Evolutionary conservation across 2,888 invertebrate species (phyloP).

Genomic region (Caenorhabditis wallacei): DNA sequence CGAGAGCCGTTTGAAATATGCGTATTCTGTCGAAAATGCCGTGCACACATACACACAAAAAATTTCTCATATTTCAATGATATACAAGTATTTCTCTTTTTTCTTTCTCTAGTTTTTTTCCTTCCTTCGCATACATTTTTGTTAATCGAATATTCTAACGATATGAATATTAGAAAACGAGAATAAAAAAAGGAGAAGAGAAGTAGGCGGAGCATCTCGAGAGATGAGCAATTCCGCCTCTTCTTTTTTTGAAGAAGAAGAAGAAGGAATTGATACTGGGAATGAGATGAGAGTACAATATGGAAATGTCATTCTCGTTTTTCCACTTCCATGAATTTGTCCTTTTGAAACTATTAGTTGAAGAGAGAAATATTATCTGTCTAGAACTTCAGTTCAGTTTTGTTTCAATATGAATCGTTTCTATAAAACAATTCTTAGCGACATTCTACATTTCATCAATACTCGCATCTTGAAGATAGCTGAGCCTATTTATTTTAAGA

Average conservation of each 20-base stretch:
- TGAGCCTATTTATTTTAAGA: no score
- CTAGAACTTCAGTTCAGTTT: background rate
- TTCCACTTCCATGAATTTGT: conserved; percentile 20
- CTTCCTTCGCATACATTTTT: conserved; percentile 38
- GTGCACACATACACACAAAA: conserved; percentile 25
- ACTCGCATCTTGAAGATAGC: no score
- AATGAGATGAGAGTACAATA: conserved; percentile 35
- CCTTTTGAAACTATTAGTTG: conserved; percentile 1
- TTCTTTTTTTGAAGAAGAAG: conserved; percentile 25
- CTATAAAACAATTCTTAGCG: no score
- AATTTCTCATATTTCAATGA: conserved; percentile 61
- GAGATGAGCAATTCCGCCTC: conserved; percentile 23
- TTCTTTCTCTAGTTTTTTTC: conserved; percentile 28
- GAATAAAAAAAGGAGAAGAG: conserved; percentile 3
- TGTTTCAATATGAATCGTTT: no score
- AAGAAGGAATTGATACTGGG: conserved; percentile 35
- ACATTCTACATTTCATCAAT: no score
- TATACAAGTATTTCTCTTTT: conserved; percentile 37
- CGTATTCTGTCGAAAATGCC: conserved; percentile 27
- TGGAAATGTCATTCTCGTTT: conserved; percentile 20
- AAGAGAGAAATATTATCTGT: background rate
- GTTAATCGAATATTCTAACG: conserved; percentile 61
- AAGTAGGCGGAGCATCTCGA: background rate
- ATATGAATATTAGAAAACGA: conserved; percentile 50
- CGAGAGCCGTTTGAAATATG: conserved; percentile 35